Evolutionary conservation across 1,140 invertebrate species (phyloP).

Genomic region (Ceratosolen fusciceps): DNA sequence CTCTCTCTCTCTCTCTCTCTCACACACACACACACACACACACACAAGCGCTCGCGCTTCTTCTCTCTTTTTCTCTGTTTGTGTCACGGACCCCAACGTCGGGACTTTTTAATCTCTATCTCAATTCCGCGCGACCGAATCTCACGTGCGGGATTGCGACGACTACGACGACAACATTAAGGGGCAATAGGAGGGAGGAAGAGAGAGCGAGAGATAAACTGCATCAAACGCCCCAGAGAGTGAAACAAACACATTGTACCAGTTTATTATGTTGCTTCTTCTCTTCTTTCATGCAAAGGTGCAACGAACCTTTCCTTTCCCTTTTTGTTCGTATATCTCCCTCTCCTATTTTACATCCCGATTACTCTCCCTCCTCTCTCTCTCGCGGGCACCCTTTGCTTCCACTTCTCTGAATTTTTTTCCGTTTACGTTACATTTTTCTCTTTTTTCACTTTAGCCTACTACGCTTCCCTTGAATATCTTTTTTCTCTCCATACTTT

Average conservation of each 20-base stretch:
- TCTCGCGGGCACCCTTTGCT: not conserved
- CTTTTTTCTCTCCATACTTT: conserved; percentile 7
- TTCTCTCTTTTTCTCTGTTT: conserved; percentile 24
- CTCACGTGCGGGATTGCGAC: conserved; percentile 42
- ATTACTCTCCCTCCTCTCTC: not conserved
- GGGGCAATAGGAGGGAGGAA: not conserved
- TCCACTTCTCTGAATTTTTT: conserved; percentile 7
- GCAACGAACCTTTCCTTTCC: conserved; percentile 38
- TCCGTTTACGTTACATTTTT: not conserved
- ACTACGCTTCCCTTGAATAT: conserved; percentile 4
- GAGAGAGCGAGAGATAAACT: conserved; percentile 29
- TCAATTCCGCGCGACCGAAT: conserved; percentile 57
- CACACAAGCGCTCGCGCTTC: conserved; percentile 13
- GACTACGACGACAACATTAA: conserved; percentile 14
- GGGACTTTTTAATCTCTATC: conserved; percentile 57
- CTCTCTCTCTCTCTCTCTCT: not conserved
- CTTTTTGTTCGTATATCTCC: not conserved
- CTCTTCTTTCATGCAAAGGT: conserved; percentile 24
- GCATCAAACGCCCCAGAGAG: conserved; percentile 16
- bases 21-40: not conserved
- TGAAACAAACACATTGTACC: conserved; percentile 41
- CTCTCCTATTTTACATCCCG: not conserved
- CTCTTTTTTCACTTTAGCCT: conserved; percentile 3
- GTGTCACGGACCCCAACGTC: conserved; percentile 28
- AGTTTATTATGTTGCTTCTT: conserved; percentile 32